phyloP scores from a whole-genome alignment of 2,888 invertebrate genomes.

The Aphodius sticticus region DNA sequence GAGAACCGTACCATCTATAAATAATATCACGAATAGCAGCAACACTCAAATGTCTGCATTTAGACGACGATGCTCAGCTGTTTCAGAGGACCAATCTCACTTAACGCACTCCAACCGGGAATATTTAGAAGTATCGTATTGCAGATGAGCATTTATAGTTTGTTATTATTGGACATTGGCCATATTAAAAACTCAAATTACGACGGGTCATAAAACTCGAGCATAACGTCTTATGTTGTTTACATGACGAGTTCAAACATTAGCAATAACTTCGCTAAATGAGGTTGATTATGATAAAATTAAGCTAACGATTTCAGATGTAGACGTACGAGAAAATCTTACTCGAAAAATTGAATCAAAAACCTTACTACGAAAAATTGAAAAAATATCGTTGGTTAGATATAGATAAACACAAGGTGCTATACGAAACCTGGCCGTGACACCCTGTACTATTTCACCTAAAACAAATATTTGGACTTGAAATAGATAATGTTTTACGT shows the following conservation, averaged over 20 bases:
- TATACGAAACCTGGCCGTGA: not conserved
- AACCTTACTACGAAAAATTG: not conserved
- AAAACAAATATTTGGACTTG: not conserved
- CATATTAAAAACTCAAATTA: not conserved
- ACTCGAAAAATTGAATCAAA: not conserved
- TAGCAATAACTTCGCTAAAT: not conserved
- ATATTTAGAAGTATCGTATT: not conserved
- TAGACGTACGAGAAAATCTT: not conserved
- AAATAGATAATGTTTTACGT: not conserved
- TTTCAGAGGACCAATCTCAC: not conserved
- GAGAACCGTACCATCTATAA: not conserved
- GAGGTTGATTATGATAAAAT: not conserved
- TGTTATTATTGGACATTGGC: not conserved
- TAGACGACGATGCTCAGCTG: not conserved
- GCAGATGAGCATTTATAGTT: slow-evolving; percentile 4
- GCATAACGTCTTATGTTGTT: not conserved
- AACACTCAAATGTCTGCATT: not conserved
- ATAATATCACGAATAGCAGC: not conserved
- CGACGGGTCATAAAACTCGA: not conserved
- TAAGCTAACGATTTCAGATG: not conserved
- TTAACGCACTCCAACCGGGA: not conserved
- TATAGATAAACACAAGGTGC: not conserved
- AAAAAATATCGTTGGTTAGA: not conserved
- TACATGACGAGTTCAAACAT: not conserved
- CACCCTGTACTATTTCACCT: not conserved